phyloP scores from a whole-genome alignment of 2,888 invertebrate species.

The Acronicta aceris region DNA sequence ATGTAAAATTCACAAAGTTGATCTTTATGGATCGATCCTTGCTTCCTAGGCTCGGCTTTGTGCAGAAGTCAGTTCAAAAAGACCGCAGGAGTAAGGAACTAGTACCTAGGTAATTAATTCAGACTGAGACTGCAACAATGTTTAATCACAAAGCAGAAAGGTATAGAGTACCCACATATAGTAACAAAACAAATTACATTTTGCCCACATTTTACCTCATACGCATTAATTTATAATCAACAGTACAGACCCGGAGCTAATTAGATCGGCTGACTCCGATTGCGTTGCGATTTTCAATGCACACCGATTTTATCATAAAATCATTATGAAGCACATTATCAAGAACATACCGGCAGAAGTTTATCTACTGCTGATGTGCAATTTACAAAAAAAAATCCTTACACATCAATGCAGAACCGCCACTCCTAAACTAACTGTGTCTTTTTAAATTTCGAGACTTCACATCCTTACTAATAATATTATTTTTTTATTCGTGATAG shows the following conservation, averaged over 20 bases:
- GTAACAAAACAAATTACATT: constrained; percentile 34
- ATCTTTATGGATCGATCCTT: too few species aligned
- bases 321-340: too few species aligned
- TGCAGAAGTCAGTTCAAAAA: not conserved
- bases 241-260: constrained; percentile 34
- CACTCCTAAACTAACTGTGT: too few species aligned
- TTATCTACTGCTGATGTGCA: too few species aligned
- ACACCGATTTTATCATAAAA: not conserved
- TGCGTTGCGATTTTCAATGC: constrained; percentile 38
- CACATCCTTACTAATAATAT: too few species aligned
- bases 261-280: constrained; percentile 36
- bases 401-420: too few species aligned
- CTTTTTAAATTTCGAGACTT: too few species aligned
- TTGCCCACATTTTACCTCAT: constrained; percentile 36
- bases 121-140: constrained; percentile 24
- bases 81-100: constrained; percentile 12
- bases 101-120: constrained; percentile 35
- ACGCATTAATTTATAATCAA: constrained; percentile 50
- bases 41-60: too few species aligned
- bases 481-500: too few species aligned
- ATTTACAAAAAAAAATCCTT: too few species aligned
- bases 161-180: constrained; percentile 9
- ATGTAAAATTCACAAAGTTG: too few species aligned
- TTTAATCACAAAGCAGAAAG: constrained; percentile 25
- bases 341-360: not conserved